phyloP scores from a whole-genome alignment of 2,113 vertebrate genomes.

The Meriones unguiculatus region DNA sequence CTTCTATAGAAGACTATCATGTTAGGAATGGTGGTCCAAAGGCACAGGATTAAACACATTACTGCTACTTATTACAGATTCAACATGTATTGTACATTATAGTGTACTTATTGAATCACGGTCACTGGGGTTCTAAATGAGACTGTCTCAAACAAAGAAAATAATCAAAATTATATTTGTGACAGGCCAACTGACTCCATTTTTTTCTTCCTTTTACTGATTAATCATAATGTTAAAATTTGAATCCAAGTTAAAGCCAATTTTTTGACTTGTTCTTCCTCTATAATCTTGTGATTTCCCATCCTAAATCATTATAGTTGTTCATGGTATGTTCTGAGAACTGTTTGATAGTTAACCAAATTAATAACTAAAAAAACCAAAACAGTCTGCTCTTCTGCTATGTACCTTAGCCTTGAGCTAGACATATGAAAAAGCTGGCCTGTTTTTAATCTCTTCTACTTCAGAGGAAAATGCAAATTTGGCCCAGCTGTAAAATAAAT shows the following conservation, averaged over 20 bases:
- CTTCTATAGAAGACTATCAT: background rate
- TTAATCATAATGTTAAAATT: background rate
- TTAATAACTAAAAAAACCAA: background rate
- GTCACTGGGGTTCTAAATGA: background rate
- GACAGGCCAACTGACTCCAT: background rate
- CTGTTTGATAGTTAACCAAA: background rate
- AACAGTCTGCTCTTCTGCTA: background rate
- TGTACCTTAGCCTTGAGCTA: background rate
- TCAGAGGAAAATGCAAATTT: too few species aligned
- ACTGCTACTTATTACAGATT: background rate
- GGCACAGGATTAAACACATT: background rate
- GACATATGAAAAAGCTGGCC: background rate
- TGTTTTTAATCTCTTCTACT: background rate
- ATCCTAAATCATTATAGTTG: background rate
- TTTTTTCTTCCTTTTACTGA: background rate
- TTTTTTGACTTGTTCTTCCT: background rate
- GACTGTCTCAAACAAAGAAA: background rate
- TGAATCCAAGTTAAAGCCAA: background rate
- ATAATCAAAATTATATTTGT: background rate
- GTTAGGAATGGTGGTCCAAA: background rate
- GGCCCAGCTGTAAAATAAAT: too few species aligned
- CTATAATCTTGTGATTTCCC: background rate
- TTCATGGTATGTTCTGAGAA: background rate
- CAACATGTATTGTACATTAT: background rate
- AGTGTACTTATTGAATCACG: background rate